Evolutionary conservation across 2,797 vertebrate species (phyloP).

Genomic region (Lutjanus argentimaculatus): DNA sequence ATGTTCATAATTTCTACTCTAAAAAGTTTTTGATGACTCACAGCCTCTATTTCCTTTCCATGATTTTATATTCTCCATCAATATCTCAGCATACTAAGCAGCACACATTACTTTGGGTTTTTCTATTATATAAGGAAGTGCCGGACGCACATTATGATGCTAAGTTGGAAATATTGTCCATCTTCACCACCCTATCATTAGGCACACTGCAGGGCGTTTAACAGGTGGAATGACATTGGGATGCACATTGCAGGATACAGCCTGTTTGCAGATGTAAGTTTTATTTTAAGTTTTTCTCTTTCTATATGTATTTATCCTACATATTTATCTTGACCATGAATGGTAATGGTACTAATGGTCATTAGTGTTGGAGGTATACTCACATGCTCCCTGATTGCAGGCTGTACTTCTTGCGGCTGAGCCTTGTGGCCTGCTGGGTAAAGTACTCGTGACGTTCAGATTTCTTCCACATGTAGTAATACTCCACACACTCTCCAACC

Average conservation of each 20-base stretch:
- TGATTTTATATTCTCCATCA: neutral
- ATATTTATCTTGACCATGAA: neutral
- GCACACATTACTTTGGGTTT: neutral
- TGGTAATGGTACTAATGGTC: too few species aligned
- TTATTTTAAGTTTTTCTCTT: neutral
- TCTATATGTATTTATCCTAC: neutral
- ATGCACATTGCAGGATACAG: neutral
- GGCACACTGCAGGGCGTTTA: neutral
- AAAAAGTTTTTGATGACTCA: neutral
- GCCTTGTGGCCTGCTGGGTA: constrained; percentile 92
- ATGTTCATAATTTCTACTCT: too few species aligned
- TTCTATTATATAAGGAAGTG: neutral
- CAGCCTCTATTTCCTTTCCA: neutral
- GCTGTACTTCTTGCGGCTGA: constrained; percentile 93
- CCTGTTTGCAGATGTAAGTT: neutral
- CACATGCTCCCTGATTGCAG: constrained; percentile 90
- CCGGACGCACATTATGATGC: neutral
- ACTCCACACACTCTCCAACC: constrained; percentile 96
- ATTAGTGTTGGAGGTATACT: constrained; percentile 72
- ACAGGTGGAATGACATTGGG: neutral
- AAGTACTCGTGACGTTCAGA: constrained; percentile 95
- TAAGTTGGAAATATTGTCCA: neutral
- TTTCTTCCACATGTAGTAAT: constrained; percentile 99
- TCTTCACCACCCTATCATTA: neutral
- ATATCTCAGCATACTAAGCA: neutral